Evolutionary conservation across 53 echinoderm and acorn worm species (phyloP), one percentile per base, ranked within the genome.

Genomic region (Paracentrotus lividus): DNA sequence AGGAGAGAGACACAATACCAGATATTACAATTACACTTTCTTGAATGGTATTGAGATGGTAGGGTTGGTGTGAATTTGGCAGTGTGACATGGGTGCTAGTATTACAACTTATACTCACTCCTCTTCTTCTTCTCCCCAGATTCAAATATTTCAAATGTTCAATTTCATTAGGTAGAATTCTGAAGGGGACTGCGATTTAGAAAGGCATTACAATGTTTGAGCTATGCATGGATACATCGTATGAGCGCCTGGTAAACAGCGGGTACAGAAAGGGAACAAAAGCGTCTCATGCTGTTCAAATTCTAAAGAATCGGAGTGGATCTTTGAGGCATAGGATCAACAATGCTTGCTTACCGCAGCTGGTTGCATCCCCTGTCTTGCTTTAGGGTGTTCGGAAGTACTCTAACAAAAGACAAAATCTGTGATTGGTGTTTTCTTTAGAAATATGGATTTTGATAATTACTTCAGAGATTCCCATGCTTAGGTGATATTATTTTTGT

Each of bases 261-360:
- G 9, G 47, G 81, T 26, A 18, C n/a, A 81, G 81, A 81, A 81
- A 8, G 45, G 47, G 49, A 81, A 81, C 81, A 81, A 81, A 38
- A 81, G 47, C 47, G 26, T n/a, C 47, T 26, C 81, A 47, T 47
- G 81, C 81, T 81, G 81, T 81, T 81, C n/a, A 12, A 47, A 47
- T 81, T 45, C 47, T 23, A n/a, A 81, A 81, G 40, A 72, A 72
- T 72, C 21, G 40, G 36, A 5, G 72, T 38, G 81, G 49, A 81
- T 81, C 24, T 81, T 14, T 23, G 44, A 49, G 47, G 44, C 26
- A 20, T 9, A 47, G 81, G 81, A 81, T 13, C 81, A 44, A 81
- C 81, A 81, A 81, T 15, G 81, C 81, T 81, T 47, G 81, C 81
- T n/a, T 47, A 47, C 72, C 27, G 81, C 81, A 47, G 81, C 23